Conservation (phyloP, 37 sponge, comb jelly and placozoan genomes). For the Petrosia ficiformis region DNA sequence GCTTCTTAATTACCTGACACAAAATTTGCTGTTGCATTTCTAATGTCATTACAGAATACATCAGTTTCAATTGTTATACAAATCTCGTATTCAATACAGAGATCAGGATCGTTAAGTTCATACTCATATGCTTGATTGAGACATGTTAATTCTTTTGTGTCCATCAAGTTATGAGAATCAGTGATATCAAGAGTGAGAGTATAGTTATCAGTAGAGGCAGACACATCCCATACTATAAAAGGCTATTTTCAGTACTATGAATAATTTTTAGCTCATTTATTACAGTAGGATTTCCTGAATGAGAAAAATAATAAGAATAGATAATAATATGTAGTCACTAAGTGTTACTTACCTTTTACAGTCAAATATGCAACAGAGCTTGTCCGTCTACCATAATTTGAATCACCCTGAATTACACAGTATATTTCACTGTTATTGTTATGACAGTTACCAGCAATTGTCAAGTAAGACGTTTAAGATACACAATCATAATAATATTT, state of each 20-base stretch:
- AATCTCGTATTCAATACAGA: no score
- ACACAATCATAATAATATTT: neutral
- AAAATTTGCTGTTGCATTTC: no score
- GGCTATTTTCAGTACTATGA: neutral
- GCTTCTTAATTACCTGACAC: no score
- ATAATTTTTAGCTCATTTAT: neutral
- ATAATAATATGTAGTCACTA: neutral
- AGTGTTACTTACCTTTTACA: neutral
- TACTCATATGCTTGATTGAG: no score
- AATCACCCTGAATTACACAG: neutral
- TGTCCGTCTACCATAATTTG: neutral
- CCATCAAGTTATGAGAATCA: neutral
- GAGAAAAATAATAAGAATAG: neutral
- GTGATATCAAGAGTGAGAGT: neutral
- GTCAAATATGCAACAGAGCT: neutral
- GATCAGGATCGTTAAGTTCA: no score
- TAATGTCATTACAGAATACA: no score
- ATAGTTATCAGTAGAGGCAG: neutral
- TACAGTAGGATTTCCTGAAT: neutral
- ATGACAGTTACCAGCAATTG: neutral
- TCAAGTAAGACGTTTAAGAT: neutral
- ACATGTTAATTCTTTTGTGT: no score
- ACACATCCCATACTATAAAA: neutral
- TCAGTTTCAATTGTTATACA: no score
- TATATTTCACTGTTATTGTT: neutral